Conservation (phyloP, 2,888 invertebrate species). For the Merodon equestris region DNA sequence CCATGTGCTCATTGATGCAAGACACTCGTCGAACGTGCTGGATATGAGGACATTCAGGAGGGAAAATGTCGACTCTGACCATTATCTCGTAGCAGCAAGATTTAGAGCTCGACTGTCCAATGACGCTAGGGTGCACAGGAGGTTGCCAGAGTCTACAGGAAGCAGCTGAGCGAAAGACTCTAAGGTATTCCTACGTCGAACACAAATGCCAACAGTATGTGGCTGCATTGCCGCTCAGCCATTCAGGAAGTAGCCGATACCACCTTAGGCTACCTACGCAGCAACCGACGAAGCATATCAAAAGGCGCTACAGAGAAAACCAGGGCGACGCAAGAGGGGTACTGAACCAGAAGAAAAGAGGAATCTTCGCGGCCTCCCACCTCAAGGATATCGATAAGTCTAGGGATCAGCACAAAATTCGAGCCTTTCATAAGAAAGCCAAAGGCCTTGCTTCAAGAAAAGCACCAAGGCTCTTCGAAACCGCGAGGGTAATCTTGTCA, state of each 20-base stretch:
- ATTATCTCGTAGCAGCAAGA: constrained; percentile 5
- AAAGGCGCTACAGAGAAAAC: not conserved
- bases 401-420: no score
- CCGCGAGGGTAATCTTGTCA: no score
- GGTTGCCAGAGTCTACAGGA: constrained; percentile 1
- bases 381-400: no score
- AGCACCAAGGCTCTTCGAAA: no score
- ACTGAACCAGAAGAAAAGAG: not conserved
- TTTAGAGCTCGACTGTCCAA: constrained; percentile 6
- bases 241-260: no score
- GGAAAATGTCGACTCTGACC: constrained; percentile 17
- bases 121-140: not conserved
- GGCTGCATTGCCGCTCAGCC: no score
- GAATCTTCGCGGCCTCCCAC: no score
- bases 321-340: not conserved
- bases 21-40: not conserved
- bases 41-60: not conserved
- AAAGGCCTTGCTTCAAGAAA: no score
- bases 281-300: not conserved
- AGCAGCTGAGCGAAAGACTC: no score
- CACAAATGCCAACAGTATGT: no score
- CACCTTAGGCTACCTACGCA: not conserved
- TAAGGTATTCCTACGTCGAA: not conserved
- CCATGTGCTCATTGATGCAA: constrained; percentile 8
- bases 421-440: no score